A percentile compares a stretch with the other conserved stretches of the same genome.
phyloP scores from a whole-genome alignment of 2,113 vertebrate species.

The Chaenogobius annularis region DNA sequence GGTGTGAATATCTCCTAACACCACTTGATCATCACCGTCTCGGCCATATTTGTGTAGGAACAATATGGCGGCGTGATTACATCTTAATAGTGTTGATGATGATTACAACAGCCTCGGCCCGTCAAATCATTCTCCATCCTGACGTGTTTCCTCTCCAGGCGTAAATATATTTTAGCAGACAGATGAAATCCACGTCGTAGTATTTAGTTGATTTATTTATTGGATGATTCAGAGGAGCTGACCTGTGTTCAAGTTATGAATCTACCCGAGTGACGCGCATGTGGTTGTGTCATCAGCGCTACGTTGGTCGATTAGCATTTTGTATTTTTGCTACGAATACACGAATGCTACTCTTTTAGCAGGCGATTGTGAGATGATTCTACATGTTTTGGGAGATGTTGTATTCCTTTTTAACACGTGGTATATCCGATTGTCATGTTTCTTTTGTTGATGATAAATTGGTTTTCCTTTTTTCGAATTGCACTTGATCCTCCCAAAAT shows the following conservation, averaged over 20 bases:
- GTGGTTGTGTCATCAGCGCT: constrained; percentile 63
- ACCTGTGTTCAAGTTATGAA: constrained; percentile 42
- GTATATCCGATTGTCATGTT: background rate
- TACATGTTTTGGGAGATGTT: constrained; percentile 24
- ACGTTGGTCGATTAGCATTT: constrained; percentile 42
- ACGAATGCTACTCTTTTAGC: constrained; percentile 28
- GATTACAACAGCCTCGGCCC: constrained; percentile 22
- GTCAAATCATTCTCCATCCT: constrained; percentile 22
- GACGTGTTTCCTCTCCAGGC: constrained; percentile 17
- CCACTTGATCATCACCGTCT: constrained; percentile 41
- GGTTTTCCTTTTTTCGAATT: too few relatives aligned
- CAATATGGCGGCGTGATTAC: constrained; percentile 37
- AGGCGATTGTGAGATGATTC: constrained; percentile 42
- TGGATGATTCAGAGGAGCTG: constrained; percentile 50
- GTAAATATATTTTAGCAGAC: constrained; percentile 25
- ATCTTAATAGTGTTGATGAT: constrained; percentile 40
- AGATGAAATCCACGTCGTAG: constrained; percentile 9
- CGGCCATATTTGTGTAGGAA: constrained; percentile 24
- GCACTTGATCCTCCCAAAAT: too few relatives aligned
- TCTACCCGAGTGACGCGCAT: constrained; percentile 45
- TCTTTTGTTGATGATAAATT: background rate
- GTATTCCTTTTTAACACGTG: constrained; percentile 4
- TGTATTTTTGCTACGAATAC: constrained; percentile 54
- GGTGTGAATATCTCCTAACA: constrained; percentile 38
- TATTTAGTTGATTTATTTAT: background rate